Evolutionary conservation across 1,140 invertebrate species (phyloP), one percentile per base, ranked within the genome.

Genomic region (Teleogryllus occipitalis): DNA sequence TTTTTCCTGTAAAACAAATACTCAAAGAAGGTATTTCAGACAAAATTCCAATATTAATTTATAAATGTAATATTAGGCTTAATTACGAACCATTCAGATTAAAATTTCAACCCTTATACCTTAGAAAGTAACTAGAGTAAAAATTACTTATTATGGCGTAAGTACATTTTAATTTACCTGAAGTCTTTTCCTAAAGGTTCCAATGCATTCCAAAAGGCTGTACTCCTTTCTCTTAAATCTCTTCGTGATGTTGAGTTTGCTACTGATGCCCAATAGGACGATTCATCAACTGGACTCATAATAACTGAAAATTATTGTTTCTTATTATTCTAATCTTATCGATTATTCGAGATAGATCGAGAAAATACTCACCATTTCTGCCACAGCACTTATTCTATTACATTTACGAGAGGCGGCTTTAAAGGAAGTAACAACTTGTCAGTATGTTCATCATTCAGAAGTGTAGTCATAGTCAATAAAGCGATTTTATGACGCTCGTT

Each of bases 221-320:
- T 82, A 0, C 83, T 85, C 82, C 82, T 83, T 48, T 83, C 82
- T 80, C 83, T 83, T 47, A 84, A 82, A 65, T 84, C 82, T 78
- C 80, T 81, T 39, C 79, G 81, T 76, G 81, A 81, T 8, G 82
- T 78, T 18, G 83, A 82, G 76, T 84, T 84, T 8, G 86, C 82
- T 48, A 86, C 78, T 47, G 88, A 87, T 49, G 83, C 81, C 89
- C 89, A 90, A 83, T 87, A 90, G 75, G 89, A 85, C 78, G 88
- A 86, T 83, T 89, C 88, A 85, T 89, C 89, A 27, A 84, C 82
- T 46, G 88, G 87, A 47, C 83, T 86, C 77, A 89, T 82, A 79
- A 89, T 88, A 80, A 85, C 88, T 88, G 82, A 47, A 81, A 82
- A 54, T 75, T 39, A 72, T 77, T 72, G 65, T 15, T 72, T 72